Conservation (phyloP, 1,140 invertebrate genomes). For the Stegodyphus dumicola region DNA sequence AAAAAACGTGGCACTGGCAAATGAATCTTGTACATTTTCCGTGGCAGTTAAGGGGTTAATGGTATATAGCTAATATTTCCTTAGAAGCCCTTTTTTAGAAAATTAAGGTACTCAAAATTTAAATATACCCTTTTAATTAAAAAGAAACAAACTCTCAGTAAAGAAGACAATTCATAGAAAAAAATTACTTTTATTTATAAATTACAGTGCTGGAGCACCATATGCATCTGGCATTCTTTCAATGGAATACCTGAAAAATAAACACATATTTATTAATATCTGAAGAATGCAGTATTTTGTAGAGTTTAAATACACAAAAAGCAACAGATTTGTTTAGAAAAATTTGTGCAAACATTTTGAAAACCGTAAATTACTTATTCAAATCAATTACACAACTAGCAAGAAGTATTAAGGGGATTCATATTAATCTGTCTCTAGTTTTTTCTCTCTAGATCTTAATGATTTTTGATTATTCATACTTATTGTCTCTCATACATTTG, state of each 20-base stretch:
- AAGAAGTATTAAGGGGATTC: not conserved
- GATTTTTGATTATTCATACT: no score
- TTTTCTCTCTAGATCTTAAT: no score
- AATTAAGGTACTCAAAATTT: no score
- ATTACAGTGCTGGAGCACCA: constrained; percentile 79
- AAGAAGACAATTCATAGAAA: not conserved
- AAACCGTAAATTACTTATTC: not conserved
- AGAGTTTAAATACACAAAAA: not conserved
- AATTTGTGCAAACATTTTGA: not conserved
- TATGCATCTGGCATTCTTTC: constrained; percentile 99
- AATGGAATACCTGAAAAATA: constrained; percentile 81
- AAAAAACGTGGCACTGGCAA: no score
- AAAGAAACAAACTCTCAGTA: no score
- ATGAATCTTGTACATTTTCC: no score
- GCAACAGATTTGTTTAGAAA: not conserved
- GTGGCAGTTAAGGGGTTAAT: no score
- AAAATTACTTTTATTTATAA: not conserved
- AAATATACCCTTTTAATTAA: not conserved
- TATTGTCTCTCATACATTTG: no score
- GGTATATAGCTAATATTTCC: no score
- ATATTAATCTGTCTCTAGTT: no score
- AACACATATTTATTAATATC: not conserved
- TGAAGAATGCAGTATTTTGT: not conserved
- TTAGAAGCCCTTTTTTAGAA: no score
- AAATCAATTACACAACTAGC: not conserved